These are phyloP conservation scores for Clepsis dumicolana DNA, from an alignment of 2,888 invertebrate species.

Conservation along the genomic window DNA sequence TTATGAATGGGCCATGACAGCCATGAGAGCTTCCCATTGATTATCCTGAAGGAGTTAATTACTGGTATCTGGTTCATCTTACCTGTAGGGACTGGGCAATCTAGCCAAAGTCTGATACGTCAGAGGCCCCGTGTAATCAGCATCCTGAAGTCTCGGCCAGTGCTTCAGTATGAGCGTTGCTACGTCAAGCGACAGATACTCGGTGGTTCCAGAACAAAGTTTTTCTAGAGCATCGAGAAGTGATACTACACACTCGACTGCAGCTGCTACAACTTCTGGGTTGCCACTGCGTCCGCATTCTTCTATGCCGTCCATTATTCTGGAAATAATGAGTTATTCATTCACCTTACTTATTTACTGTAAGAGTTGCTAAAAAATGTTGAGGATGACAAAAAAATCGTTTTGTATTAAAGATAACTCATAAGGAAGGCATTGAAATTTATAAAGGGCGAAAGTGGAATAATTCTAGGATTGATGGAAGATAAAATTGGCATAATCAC, in stretches of 20 bases:
- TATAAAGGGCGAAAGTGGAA: no score
- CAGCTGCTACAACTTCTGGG: slow-evolving; percentile 91
- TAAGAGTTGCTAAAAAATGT: no score
- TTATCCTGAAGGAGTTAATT: not conserved
- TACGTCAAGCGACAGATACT: slow-evolving; percentile 65
- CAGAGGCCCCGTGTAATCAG: slow-evolving; percentile 93
- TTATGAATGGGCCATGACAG: not conserved
- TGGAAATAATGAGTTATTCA: slow-evolving; percentile 49
- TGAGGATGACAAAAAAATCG: no score
- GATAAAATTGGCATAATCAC: not conserved
- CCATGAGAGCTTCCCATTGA: not conserved
- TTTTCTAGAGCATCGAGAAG: slow-evolving; percentile 93
- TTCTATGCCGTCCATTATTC: slow-evolving; percentile 97
- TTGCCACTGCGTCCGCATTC: slow-evolving; percentile 95
- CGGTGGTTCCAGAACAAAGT: slow-evolving; percentile 90
- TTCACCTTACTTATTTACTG: no score
- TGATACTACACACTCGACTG: slow-evolving; percentile 93
- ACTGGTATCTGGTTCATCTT: slow-evolving; percentile 42
- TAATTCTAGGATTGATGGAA: no score
- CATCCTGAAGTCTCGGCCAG: slow-evolving; percentile 89
- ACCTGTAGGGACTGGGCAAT: slow-evolving; percentile 93
- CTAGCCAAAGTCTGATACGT: slow-evolving; percentile 95
- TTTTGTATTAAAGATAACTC: no score
- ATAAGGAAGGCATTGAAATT: no score
- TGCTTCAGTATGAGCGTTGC: slow-evolving; percentile 86